Percentiles rank a stretch among this genome's conserved stretches.
phyloP scores from a whole-genome alignment of 2,113 vertebrate genomes.

The Sylvia atricapilla region DNA sequence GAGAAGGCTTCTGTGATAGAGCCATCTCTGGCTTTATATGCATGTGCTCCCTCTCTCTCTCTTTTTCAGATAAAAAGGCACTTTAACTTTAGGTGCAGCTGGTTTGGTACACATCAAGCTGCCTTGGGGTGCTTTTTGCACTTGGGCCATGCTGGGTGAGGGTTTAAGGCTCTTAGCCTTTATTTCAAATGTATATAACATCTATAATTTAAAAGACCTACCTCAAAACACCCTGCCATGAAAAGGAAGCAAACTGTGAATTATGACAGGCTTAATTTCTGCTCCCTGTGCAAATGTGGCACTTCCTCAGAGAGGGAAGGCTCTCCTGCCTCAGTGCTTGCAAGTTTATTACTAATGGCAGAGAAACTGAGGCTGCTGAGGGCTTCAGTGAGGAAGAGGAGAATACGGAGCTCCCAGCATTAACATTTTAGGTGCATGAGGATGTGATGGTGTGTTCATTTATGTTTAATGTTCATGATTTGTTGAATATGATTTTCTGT shows the following conservation, averaged over 20 bases:
- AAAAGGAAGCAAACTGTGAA: not conserved
- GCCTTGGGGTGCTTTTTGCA: not conserved
- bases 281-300: not conserved
- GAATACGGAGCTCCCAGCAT: not conserved
- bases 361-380: not conserved
- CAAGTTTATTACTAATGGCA: not conserved
- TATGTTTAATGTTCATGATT: too few species aligned
- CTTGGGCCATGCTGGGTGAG: too few species aligned
- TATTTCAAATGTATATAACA: not conserved
- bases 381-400: not conserved
- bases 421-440: not conserved
- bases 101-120: not conserved
- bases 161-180: not conserved
- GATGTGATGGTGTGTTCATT: too few species aligned
- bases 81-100: not conserved
- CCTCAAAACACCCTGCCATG: not conserved
- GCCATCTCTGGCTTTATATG: not conserved
- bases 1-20: not conserved
- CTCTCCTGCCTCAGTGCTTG: too few species aligned
- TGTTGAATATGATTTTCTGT: too few species aligned
- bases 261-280: not conserved
- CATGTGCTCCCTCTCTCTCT: rapidly evolving
- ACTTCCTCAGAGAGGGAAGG: not conserved
- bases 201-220: not conserved
- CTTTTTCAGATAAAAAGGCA: not conserved